A percentile compares a stretch with the other conserved stretches of the same genome.
Evolutionary conservation across 2,888 invertebrate species (phyloP).

Genomic region (Rhimphoctona megacephalus): DNA sequence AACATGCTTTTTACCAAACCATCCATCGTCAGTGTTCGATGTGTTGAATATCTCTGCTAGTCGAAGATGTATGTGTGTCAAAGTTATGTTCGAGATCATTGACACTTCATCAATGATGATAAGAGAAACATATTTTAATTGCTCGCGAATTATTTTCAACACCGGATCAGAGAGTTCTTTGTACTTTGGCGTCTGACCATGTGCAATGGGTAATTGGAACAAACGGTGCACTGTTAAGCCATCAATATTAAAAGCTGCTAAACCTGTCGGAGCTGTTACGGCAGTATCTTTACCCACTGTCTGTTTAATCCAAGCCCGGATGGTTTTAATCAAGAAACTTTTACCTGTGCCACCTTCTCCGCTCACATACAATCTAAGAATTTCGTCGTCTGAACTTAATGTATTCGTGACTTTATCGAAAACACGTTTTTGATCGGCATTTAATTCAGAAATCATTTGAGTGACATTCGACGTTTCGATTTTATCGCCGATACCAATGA

Average conservation of each 20-base stretch:
- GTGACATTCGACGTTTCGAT: constrained; percentile 33
- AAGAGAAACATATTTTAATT: constrained; percentile 9
- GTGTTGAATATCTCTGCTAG: constrained; percentile 73
- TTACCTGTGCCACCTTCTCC: constrained; percentile 65
- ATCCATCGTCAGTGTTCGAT: constrained; percentile 47
- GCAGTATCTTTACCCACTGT: constrained; percentile 63
- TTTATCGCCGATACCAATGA: constrained; percentile 45
- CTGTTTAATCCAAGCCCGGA: constrained; percentile 70
- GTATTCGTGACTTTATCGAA: constrained; percentile 44
- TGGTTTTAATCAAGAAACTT: constrained; percentile 62
- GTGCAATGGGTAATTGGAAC: constrained; percentile 18
- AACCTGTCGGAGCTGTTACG: constrained; percentile 75
- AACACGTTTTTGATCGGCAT: constrained; percentile 65
- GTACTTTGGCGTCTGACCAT: constrained; percentile 25
- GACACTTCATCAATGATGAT: constrained; percentile 14
- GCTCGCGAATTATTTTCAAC: constrained; percentile 7
- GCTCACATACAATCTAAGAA: constrained; percentile 58
- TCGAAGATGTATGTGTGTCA: constrained; percentile 70
- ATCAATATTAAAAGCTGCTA: constrained; percentile 77
- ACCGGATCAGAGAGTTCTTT: constrained; percentile 17
- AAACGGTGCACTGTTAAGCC: constrained; percentile 75
- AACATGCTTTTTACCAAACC: constrained; percentile 2
- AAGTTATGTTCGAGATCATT: constrained; percentile 8
- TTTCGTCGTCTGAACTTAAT: background rate
- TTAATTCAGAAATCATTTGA: constrained; percentile 60